Percentiles rank a stretch among this genome's conserved stretches.
phyloP scores from a whole-genome alignment of 2,797 vertebrate species.

The Cirrhinus molitorella region DNA sequence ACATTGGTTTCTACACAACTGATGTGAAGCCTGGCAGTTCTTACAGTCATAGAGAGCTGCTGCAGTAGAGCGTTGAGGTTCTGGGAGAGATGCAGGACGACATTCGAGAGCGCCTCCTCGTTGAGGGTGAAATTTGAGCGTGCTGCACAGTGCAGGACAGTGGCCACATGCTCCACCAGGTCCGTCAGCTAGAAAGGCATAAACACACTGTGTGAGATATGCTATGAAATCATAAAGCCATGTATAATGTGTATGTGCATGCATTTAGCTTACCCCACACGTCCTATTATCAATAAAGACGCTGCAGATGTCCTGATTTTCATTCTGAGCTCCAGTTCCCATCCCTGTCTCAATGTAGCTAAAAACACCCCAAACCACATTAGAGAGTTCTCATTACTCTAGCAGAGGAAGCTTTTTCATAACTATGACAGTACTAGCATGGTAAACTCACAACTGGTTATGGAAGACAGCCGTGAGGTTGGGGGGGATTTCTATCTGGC shows the following conservation, averaged over 20 bases:
- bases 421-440: background rate
- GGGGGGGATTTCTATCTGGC: slow-evolving; percentile 57
- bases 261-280: slow-evolving; percentile 73
- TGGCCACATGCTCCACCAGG: slow-evolving; percentile 71
- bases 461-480: slow-evolving; percentile 75
- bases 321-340: slow-evolving; percentile 25
- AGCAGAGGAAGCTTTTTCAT: background rate
- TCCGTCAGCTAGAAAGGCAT: slow-evolving; percentile 70
- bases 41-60: slow-evolving; percentile 70
- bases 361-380: background rate
- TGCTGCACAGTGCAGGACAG: slow-evolving; percentile 73
- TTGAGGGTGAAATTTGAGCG: slow-evolving; percentile 69
- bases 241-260: background rate
- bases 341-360: slow-evolving; percentile 70
- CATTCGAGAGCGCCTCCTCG: slow-evolving; percentile 60
- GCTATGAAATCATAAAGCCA: background rate
- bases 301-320: slow-evolving; percentile 72
- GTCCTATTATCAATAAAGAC: slow-evolving; percentile 68
- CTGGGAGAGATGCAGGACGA: slow-evolving; percentile 69
- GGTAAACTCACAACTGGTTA: slow-evolving; percentile 75
- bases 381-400: background rate
- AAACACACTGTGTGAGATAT: background rate
- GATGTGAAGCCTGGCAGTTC: slow-evolving; percentile 6
- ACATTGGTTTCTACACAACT: background rate
- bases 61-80: slow-evolving; percentile 70